Conservation (phyloP, 2,888 invertebrate genomes). For the Muschampia plurimacula region DNA sequence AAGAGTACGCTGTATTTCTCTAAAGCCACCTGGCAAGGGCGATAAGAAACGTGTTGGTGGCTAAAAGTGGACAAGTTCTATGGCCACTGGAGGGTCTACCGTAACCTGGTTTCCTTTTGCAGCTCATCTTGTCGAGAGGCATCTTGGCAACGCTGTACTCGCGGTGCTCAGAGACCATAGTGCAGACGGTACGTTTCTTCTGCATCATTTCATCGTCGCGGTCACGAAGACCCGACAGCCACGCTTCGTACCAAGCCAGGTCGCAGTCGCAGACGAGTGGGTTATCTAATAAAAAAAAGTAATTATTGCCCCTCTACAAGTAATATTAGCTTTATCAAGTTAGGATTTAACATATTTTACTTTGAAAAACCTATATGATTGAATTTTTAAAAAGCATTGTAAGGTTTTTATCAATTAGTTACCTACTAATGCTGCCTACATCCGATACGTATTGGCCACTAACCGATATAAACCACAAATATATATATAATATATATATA, state of each 20-base stretch:
- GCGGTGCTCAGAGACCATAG: constrained; percentile 92
- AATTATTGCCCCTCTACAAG: neutral
- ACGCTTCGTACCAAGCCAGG: constrained; percentile 94
- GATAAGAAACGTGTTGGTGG: constrained; percentile 61
- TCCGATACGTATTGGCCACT: no score
- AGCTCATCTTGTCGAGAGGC: constrained; percentile 93
- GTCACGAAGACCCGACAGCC: constrained; percentile 91
- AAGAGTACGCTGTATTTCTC: no score
- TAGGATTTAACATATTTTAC: no score
- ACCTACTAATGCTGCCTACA: no score
- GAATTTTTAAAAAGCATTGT: no score
- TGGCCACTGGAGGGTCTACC: constrained; percentile 65
- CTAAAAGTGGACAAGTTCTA: constrained; percentile 54
- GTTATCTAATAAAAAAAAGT: constrained; percentile 88
- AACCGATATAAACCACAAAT: no score
- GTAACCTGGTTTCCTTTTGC: constrained; percentile 88
- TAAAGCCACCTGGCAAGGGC: constrained; percentile 66
- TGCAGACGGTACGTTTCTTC: constrained; percentile 93
- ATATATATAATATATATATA: no score
- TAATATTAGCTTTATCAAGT: neutral
- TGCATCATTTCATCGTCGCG: constrained; percentile 95
- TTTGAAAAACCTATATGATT: no score
- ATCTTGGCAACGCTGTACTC: constrained; percentile 93
- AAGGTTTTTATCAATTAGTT: no score
- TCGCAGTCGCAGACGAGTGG: constrained; percentile 95